Base-by-base conservation (phyloP, 2,797 vertebrate genomes). In the Yasuhikotakia modesta region DNA sequence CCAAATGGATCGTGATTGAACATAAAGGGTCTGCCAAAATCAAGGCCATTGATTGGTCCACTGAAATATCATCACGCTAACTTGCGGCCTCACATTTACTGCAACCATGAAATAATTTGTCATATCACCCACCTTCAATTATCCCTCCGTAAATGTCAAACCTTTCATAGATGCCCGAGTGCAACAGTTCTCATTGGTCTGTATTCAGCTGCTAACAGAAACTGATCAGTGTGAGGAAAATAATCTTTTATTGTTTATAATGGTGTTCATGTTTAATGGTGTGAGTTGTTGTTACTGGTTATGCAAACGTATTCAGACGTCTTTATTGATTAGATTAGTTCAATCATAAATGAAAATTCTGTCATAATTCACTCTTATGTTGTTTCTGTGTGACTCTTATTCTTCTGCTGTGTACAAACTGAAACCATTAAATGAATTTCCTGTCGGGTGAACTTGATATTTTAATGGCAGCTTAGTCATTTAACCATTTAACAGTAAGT, bases 61-160 rank as follows among this genome's bases (percentile, higher is more conserved):
- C 55, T 77, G 63, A 80, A 83, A 83, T 80, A 80, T 73, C 58
- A 78, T 48, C 46, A 55, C 10, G 24, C 35, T 73, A 71, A 76
- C 74, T 79, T 76, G 73, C 68, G 73, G 58, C 73, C 58, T 39
- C 48, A 60, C 73, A 63, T 82, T 82, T 73, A 50, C 78, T 69
- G 67, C 75, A 79, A 79, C 6, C 45, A 52, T 66, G 24, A 68
- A 53, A 64, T 46, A 8, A 22, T 68, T 72, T 71, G 57, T 79
- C 66, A 63, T 63, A 39, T 67, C 21, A 52, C n/a, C 79, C 79
- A 83, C 76, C 79, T 78, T 80, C 79, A 83, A 76, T 81, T 81
- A 81, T 73, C 79, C 67, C 48, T 72, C 57, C 50, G 67, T 46
- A 83, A 83, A 81, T 83, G 82, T 79, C 82, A 83, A 65, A 76